Evolutionary conservation across 2,888 invertebrate genomes (phyloP).

Genomic region (Callimorpha dominula): DNA sequence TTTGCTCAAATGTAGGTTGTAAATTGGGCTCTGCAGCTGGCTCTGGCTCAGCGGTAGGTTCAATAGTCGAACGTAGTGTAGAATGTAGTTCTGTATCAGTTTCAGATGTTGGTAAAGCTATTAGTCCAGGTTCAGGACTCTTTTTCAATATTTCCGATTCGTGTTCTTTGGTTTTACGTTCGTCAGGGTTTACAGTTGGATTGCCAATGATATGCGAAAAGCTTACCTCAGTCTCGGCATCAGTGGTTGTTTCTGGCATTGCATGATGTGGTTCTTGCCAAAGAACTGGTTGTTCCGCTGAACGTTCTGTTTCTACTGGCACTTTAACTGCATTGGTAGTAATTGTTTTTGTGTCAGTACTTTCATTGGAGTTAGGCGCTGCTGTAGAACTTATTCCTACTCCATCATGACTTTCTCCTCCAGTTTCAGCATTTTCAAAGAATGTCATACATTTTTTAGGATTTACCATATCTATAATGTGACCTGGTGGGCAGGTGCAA

Average conservation of each 20-base stretch:
- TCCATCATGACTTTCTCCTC: neutral
- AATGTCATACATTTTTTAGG: constrained; percentile 79
- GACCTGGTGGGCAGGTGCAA: constrained; percentile 88
- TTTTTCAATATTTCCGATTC: constrained; percentile 49
- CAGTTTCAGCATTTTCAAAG: constrained; percentile 60
- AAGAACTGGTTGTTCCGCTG: constrained; percentile 59
- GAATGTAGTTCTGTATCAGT: constrained; percentile 31
- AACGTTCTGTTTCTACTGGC: constrained; percentile 54
- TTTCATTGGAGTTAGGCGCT: neutral
- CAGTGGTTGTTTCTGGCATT: constrained; percentile 64
- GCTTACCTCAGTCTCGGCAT: constrained; percentile 66
- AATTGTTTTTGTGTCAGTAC: constrained; percentile 28
- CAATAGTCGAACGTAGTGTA: constrained; percentile 39
- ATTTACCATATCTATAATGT: constrained; percentile 72
- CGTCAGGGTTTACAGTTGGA: constrained; percentile 36
- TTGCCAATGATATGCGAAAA: constrained; percentile 73
- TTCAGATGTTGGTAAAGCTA: constrained; percentile 14
- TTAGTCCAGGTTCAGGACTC: constrained; percentile 44
- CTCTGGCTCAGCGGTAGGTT: constrained; percentile 45
- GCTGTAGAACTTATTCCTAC: neutral
- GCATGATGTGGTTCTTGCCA: constrained; percentile 70
- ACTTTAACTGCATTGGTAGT: constrained; percentile 60
- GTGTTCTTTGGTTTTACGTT: constrained; percentile 21
- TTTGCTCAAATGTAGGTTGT: constrained; percentile 50
- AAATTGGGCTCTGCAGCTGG: constrained; percentile 51